Evolutionary conservation across 2,113 vertebrate species (phyloP).

Genomic region (Smithornis capensis): DNA sequence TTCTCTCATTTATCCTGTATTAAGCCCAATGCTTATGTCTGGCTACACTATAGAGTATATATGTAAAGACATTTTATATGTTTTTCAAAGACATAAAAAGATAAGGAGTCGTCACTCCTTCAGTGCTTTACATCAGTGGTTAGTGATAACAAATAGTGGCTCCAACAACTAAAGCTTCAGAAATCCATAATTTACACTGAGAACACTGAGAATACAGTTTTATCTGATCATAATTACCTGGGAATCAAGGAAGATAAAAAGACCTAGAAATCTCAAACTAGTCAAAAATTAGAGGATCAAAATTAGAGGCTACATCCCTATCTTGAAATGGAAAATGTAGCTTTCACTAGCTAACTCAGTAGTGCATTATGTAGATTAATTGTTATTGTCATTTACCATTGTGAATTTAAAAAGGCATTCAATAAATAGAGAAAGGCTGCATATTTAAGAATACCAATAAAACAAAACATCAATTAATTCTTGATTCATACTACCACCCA

Average conservation of each 20-base stretch:
- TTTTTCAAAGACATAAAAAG: background rate
- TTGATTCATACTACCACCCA: background rate
- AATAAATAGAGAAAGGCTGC: background rate
- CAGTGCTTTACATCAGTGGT: background rate
- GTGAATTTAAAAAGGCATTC: background rate
- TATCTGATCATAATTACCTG: background rate
- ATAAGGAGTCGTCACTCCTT: background rate
- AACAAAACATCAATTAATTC: background rate
- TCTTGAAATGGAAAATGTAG: background rate
- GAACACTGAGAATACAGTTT: background rate
- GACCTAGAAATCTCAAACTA: background rate
- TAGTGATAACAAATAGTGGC: background rate
- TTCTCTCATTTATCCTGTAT: background rate
- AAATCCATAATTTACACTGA: background rate
- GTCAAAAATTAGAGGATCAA: background rate
- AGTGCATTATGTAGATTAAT: background rate
- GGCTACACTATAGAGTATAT: background rate
- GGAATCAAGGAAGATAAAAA: background rate
- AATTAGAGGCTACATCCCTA: background rate
- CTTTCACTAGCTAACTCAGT: background rate
- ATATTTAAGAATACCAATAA: background rate
- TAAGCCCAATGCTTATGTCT: background rate
- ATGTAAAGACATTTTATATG: background rate
- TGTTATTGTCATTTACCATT: background rate
- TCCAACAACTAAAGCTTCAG: background rate